phyloP scores from a whole-genome alignment of 2,888 invertebrate genomes.

The Osmoderma eremita region DNA sequence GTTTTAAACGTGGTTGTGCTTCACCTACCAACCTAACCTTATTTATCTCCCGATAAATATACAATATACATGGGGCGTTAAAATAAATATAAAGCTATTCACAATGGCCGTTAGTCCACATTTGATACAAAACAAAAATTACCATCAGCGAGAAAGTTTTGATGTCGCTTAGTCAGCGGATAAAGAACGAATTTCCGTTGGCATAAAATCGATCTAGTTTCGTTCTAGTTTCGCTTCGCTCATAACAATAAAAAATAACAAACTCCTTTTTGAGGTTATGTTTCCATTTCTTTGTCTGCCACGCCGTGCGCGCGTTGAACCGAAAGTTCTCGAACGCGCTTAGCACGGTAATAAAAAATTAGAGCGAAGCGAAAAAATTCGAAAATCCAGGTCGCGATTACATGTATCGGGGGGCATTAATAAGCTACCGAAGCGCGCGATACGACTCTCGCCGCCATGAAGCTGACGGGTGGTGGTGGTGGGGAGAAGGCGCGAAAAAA shows the following conservation, averaged over 20 bases:
- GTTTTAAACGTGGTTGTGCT: too few relatives aligned
- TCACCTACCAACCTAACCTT: too few relatives aligned
- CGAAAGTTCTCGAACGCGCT: conserved; percentile 21
- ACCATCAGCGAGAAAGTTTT: too few relatives aligned
- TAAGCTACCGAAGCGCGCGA: conserved; percentile 9
- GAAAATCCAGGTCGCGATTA: conserved; percentile 24
- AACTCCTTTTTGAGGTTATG: conserved; percentile 20
- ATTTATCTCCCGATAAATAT: too few relatives aligned
- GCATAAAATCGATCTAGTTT: neutral
- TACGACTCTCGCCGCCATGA: neutral
- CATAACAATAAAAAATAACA: neutral
- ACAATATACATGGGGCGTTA: too few relatives aligned
- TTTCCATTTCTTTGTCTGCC: conserved; percentile 20
- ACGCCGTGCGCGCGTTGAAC: neutral
- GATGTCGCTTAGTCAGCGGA: too few relatives aligned
- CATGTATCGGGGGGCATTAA: neutral
- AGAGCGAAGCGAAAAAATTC: conserved; percentile 15
- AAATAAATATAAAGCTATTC: too few relatives aligned
- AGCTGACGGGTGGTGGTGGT: neutral
- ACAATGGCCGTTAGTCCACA: too few relatives aligned
- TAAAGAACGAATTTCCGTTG: neutral
- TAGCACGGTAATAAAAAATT: conserved; percentile 8
- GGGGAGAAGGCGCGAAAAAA: conserved; percentile 40
- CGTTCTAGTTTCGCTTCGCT: conserved; percentile 15
- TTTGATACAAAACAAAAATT: too few relatives aligned